Percentiles rank a stretch among this genome's conserved stretches.
Evolutionary conservation across 2,113 vertebrate species (phyloP).

Genomic region (Hemibagrus wyckioides): DNA sequence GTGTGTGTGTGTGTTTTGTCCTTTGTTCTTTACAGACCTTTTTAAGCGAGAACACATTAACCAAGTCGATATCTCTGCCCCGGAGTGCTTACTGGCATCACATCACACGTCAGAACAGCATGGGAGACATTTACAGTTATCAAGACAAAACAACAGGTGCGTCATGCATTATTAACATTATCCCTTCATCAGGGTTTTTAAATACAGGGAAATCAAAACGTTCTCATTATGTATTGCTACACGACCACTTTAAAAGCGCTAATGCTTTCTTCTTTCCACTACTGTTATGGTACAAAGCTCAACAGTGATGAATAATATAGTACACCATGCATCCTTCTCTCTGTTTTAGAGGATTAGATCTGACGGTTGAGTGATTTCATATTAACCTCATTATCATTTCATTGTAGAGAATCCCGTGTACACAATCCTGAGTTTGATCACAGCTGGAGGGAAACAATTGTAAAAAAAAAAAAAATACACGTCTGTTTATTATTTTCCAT

Average conservation of each 20-base stretch:
- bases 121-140: slow-evolving; percentile 96
- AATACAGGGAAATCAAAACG: background rate
- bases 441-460: background rate
- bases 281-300: background rate
- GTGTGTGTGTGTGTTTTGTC: background rate
- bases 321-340: background rate
- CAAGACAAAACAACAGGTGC: slow-evolving; percentile 80
- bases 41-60: slow-evolving; percentile 87
- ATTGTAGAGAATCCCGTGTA: background rate
- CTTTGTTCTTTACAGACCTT: slow-evolving; percentile 82
- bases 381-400: background rate
- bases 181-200: background rate
- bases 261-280: background rate
- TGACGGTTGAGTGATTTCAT: background rate
- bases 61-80: slow-evolving; percentile 94
- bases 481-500: background rate
- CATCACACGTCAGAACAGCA: slow-evolving; percentile 95
- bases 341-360: background rate
- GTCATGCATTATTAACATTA: background rate
- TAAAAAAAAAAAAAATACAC: background rate
- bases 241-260: background rate
- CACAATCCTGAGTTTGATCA: background rate
- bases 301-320: background rate
- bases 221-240: background rate
- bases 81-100: slow-evolving; percentile 98